phyloP scores from a whole-genome alignment of 2,113 vertebrate genomes.

The Salvelinus fontinalis region DNA sequence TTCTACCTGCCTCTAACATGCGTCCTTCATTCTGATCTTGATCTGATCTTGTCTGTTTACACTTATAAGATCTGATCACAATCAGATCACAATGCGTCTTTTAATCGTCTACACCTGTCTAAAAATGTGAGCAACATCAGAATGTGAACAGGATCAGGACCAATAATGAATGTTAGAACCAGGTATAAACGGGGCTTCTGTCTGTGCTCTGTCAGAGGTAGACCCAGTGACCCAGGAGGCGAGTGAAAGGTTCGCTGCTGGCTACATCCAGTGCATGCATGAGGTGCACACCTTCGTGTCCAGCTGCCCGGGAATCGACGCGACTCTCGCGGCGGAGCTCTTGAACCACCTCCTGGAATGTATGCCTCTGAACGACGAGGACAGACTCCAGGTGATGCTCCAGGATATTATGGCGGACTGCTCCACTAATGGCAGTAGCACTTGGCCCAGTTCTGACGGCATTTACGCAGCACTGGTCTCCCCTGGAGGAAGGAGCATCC shows the following conservation, averaged over 20 bases:
- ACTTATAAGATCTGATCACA: no score
- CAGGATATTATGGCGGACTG: conserved; percentile 72
- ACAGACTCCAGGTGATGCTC: conserved; percentile 75
- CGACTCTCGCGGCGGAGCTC: conserved; percentile 83
- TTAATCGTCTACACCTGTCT: no score
- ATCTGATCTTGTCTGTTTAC: no score
- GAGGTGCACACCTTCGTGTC: conserved; percentile 96
- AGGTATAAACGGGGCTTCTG: no score
- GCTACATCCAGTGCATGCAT: conserved; percentile 98
- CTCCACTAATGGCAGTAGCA: conserved; percentile 29
- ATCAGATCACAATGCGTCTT: no score
- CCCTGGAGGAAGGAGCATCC: conserved; percentile 38
- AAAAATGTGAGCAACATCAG: no score
- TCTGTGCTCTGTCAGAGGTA: conserved; percentile 63
- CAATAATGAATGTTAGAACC: no score
- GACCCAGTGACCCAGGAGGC: conserved; percentile 83
- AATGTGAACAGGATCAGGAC: no score
- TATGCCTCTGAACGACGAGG: conserved; percentile 85
- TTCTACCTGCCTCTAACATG: no score
- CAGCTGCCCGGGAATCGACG: conserved; percentile 86
- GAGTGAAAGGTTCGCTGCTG: conserved; percentile 89
- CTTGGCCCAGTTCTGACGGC: conserved; percentile 42
- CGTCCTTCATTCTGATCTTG: no score
- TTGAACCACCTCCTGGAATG: conserved; percentile 92
- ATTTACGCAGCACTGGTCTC: conserved; percentile 26